Evolutionary conservation across 2,113 vertebrate genomes (phyloP).

Genomic region (Oostethus manadensis): DNA sequence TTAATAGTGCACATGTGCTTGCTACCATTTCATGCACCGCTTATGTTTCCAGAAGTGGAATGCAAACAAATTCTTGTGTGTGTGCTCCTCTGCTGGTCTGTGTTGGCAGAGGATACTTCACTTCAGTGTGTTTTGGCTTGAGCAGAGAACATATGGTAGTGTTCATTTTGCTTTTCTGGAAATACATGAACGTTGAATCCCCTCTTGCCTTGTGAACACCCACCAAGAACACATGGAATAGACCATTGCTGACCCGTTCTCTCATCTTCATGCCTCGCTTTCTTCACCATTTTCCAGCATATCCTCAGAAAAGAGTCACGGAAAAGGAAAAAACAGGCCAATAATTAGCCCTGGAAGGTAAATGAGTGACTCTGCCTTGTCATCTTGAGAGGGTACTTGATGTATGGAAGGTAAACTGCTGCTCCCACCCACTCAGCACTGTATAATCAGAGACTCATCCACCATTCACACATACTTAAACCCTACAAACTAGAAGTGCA

Average conservation of each 20-base stretch:
- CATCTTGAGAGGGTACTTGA: constrained; percentile 24
- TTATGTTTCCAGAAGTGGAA: neutral
- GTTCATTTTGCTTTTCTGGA: constrained; percentile 38
- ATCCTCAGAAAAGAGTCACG: neutral
- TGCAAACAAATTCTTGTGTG: constrained; percentile 2
- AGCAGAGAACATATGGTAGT: constrained; percentile 42
- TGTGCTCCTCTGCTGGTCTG: constrained; percentile 10
- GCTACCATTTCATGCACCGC: no score
- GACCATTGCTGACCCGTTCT: constrained; percentile 7
- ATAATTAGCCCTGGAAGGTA: neutral
- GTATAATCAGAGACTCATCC: constrained; percentile 6
- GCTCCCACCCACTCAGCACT: constrained; percentile 19
- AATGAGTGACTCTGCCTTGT: constrained; percentile 26
- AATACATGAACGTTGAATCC: constrained; percentile 27
- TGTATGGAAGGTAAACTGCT: constrained; percentile 5
- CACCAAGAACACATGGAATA: constrained; percentile 21
- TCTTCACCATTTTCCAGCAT: constrained; percentile 9
- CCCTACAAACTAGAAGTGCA: neutral
- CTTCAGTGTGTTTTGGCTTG: constrained; percentile 46
- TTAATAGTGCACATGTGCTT: no score
- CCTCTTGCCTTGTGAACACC: constrained; percentile 24
- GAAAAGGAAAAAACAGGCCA: neutral
- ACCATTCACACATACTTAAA: neutral
- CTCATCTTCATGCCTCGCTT: constrained; percentile 12
- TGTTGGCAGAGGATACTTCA: constrained; percentile 41